Conservation (phyloP, 2,113 vertebrate species). For the Acinonyx jubatus region DNA sequence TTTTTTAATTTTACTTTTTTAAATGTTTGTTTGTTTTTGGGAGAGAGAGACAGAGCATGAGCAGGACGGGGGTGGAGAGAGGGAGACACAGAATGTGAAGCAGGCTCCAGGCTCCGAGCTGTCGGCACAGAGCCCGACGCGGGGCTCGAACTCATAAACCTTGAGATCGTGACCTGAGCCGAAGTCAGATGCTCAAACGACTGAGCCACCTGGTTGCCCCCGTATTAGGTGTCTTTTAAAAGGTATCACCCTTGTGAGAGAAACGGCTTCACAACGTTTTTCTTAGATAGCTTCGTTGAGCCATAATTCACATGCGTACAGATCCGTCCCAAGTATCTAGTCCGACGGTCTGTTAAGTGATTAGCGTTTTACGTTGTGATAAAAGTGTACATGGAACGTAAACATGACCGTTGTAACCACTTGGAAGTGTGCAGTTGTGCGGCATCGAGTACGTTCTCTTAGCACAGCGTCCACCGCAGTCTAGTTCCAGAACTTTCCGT, state of each 20-base stretch:
- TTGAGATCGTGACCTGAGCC: too few relatives aligned
- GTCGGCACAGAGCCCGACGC: too few relatives aligned
- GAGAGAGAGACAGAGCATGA: too few relatives aligned
- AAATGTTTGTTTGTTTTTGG: background rate
- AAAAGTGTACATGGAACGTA: fast-evolving
- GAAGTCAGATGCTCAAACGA: too few relatives aligned
- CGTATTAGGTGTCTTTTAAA: background rate
- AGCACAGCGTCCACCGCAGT: fast-evolving
- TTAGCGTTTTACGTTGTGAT: too few relatives aligned
- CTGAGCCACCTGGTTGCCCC: too few relatives aligned
- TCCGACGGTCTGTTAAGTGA: too few relatives aligned
- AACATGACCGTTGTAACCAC: background rate
- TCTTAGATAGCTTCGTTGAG: background rate
- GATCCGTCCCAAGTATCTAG: fast-evolving
- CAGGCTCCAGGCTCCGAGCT: too few relatives aligned
- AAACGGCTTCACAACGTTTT: background rate
- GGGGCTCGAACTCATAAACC: too few relatives aligned
- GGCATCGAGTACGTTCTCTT: background rate
- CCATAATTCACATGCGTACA: fast-evolving
- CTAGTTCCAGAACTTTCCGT: background rate
- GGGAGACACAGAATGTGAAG: too few relatives aligned
- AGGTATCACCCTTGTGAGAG: background rate
- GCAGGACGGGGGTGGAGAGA: too few relatives aligned
- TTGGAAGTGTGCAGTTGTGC: background rate
- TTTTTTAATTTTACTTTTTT: background rate